These are phyloP conservation scores for Phaethon lepturus DNA, from an alignment of 2,113 vertebrate species.

Conservation along the genomic window DNA sequence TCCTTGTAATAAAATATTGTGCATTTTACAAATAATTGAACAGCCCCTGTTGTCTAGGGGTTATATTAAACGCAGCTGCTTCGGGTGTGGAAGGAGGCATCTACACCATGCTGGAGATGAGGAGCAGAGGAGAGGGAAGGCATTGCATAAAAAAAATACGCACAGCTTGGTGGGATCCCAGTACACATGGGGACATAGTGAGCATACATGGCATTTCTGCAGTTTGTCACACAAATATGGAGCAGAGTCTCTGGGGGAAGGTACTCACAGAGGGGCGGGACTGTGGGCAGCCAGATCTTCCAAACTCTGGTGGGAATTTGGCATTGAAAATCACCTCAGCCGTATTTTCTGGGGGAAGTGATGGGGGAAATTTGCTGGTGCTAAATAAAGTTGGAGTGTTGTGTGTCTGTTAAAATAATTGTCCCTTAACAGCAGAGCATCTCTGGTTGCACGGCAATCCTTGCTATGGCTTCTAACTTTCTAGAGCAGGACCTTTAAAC, in stretches of 20 bases:
- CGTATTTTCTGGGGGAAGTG: background rate
- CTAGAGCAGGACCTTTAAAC: background rate
- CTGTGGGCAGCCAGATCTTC: background rate
- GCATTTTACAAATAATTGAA: background rate
- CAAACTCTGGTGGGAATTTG: background rate
- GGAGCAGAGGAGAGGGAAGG: background rate
- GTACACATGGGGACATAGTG: background rate
- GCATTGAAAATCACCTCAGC: background rate
- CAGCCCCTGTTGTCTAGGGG: background rate
- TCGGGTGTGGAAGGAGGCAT: background rate
- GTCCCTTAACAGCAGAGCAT: background rate
- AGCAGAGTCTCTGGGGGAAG: background rate
- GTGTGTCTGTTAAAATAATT: background rate
- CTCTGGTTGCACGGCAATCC: background rate
- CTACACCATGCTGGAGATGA: background rate
- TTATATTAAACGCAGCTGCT: background rate
- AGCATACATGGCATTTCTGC: background rate
- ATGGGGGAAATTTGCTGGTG: background rate
- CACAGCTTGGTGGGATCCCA: background rate
- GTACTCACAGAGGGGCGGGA: background rate
- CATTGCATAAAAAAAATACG: background rate
- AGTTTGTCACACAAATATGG: background rate
- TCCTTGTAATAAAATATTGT: background rate
- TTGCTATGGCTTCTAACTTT: background rate
- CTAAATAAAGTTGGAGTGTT: background rate